Conservation (phyloP, 2,888 invertebrate genomes). For the Dugesia japonica region DNA sequence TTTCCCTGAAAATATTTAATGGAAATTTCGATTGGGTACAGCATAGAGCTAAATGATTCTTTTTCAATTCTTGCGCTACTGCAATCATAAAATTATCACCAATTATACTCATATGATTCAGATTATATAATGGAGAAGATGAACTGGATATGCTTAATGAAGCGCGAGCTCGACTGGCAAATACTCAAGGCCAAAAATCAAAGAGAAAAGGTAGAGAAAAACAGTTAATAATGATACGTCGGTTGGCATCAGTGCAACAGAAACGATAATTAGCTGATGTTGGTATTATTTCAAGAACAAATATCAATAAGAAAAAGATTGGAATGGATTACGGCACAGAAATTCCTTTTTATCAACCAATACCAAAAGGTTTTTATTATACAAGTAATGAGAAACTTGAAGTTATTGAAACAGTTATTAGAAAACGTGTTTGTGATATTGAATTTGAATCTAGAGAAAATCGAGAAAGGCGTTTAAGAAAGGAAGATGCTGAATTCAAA, state of each 20-base stretch:
- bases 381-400: constrained; percentile 50
- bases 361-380: constrained; percentile 74
- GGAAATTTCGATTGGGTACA: no score
- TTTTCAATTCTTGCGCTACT: no score
- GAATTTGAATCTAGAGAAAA: background rate
- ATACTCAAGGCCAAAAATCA: constrained; percentile 67
- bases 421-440: background rate
- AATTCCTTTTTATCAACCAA: constrained; percentile 86
- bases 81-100: no score
- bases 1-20: no score
- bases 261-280: constrained; percentile 89
- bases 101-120: no score
- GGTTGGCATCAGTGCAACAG: constrained; percentile 87
- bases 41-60: no score
- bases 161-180: constrained; percentile 87
- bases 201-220: constrained; percentile 72
- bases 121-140: no score
- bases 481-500: background rate
- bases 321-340: constrained; percentile 82
- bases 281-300: constrained; percentile 56
- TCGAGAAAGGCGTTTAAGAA: background rate
- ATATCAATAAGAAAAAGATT: constrained; percentile 52
- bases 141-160: constrained; percentile 97
- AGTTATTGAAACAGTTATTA: constrained; percentile 26
- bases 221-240: constrained; percentile 85